phyloP scores from a whole-genome alignment of 92 coral and sea anemone species.

The Parazoanthus atlanticus region DNA sequence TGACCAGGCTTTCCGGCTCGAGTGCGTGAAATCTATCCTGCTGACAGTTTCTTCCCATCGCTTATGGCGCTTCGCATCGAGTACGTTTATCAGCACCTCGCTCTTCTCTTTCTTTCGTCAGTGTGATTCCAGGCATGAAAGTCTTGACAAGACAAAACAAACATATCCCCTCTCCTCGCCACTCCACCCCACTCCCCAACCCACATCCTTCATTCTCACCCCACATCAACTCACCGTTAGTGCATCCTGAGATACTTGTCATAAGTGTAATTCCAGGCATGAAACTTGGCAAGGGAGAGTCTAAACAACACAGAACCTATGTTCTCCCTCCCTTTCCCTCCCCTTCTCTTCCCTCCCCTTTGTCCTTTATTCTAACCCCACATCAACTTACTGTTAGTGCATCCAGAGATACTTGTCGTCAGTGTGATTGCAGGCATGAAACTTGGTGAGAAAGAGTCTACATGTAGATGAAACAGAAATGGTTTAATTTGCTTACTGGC shows the following conservation, averaged over 20 bases:
- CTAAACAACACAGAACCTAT: too few species aligned
- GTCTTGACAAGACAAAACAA: neutral
- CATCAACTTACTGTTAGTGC: neutral
- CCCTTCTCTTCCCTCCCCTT: neutral
- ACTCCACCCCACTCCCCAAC: too few species aligned
- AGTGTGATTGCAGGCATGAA: constrained; percentile 14
- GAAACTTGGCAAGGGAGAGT: too few species aligned
- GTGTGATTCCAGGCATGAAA: too few species aligned
- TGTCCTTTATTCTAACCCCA: neutral
- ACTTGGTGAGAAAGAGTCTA: neutral
- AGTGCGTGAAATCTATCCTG: too few species aligned
- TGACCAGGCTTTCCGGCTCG: too few species aligned
- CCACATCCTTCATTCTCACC: too few species aligned
- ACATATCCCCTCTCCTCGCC: too few species aligned
- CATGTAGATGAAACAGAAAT: neutral
- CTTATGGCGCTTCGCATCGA: too few species aligned
- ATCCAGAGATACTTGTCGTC: constrained; percentile 9
- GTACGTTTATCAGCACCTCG: too few species aligned
- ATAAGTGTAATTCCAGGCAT: neutral
- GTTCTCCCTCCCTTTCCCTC: neutral
- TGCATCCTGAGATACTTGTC: neutral
- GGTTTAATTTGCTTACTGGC: neutral
- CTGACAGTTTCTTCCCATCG: too few species aligned
- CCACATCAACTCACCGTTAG: neutral
- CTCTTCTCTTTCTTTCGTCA: too few species aligned